Evolutionary conservation across 1,140 invertebrate genomes (phyloP), one percentile per base, ranked within the genome.

Genomic region (Charaxes varanes): DNA sequence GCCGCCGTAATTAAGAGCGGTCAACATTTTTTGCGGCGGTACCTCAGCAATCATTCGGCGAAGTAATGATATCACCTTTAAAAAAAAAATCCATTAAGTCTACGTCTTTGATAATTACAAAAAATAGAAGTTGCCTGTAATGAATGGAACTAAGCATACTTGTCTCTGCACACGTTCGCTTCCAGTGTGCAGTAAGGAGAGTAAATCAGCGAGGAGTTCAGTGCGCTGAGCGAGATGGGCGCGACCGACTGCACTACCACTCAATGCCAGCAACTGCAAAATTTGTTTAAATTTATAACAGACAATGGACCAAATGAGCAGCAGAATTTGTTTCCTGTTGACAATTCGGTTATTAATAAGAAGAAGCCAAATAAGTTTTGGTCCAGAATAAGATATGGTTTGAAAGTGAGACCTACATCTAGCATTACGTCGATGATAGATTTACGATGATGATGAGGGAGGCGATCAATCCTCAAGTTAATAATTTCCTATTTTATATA

Each of bases 111-210:
- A n/a, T n/a, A n/a, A n/a, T n/a, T n/a, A n/a, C n/a, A n/a, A n/a
- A n/a, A n/a, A n/a, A n/a, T n/a, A n/a, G n/a, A n/a, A 31, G 16
- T 18, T 18, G 17, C 6, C 22, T 26, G 4, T 23, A 23, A 1
- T 23, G 21, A 23, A n/a, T n/a, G n/a, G n/a, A n/a, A n/a, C n/a
- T n/a, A 17, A 5, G 11, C 8, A 93, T 10, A 98, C 94, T 87
- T 98, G 96, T 76, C 97, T 88, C 70, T 98, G 96, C 1, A 98
- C 95, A 38, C 97, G 86, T 27, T 96, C 95, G 46, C 96, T 97
- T 22, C 96, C 96, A 2, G 95, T 97, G 69, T 99, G 97, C 6
- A 99, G 81, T 3, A 98, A 81, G 43, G 91, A 92, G 2, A 98
- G 82, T 11, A 99, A 79, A 82, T 98, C 95, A 17, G 90, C 87